Conservation (phyloP, 2,888 invertebrate species). For the Pseudococcus longispinus region DNA sequence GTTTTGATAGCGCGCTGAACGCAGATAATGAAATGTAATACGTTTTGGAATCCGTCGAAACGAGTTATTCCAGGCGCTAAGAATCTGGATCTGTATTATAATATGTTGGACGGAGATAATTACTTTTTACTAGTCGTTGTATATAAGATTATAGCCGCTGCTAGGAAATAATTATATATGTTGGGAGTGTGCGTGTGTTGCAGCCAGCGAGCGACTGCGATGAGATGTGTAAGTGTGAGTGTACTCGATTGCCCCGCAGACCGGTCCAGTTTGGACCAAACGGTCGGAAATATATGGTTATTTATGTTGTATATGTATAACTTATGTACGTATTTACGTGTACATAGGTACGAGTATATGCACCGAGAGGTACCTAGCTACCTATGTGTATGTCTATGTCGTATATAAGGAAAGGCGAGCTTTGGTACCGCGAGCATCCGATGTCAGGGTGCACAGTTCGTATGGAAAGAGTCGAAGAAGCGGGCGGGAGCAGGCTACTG, state of each 20-base stretch:
- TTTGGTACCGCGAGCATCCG: background rate
- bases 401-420: background rate
- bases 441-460: background rate
- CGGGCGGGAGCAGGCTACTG: background rate
- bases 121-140: slow-evolving; percentile 55
- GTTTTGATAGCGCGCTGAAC: background rate
- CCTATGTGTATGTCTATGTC: background rate
- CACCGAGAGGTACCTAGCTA: background rate
- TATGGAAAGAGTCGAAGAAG: background rate
- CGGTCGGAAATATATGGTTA: slow-evolving; percentile 51
- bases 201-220: background rate
- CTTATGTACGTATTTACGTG: background rate
- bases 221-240: background rate
- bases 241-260: slow-evolving; percentile 26
- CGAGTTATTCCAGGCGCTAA: slow-evolving; percentile 54
- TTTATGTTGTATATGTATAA: background rate
- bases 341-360: background rate
- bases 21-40: slow-evolving; percentile 39
- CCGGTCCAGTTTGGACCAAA: slow-evolving; percentile 49
- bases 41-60: slow-evolving; percentile 51
- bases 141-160: slow-evolving; percentile 21
- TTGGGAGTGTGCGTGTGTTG: background rate
- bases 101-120: slow-evolving; percentile 54
- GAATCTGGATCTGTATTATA: slow-evolving; percentile 52
- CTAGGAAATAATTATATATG: slow-evolving; percentile 43